These are phyloP conservation scores for Drosophila birchii DNA, from an alignment of 2,888 invertebrate species.

Conservation along the genomic window DNA sequence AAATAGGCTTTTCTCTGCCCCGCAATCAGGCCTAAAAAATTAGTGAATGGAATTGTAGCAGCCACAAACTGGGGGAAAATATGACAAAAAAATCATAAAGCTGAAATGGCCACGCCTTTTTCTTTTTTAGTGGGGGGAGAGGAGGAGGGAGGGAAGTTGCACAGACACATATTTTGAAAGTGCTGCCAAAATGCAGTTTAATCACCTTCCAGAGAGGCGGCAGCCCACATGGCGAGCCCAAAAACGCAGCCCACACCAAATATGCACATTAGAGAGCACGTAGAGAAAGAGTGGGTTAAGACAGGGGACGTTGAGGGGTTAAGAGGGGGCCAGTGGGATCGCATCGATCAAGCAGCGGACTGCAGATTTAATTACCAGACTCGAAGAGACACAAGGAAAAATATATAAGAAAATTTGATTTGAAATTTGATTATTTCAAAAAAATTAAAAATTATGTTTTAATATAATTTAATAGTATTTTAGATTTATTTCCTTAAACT, in stretches of 20 bases:
- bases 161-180: constrained; percentile 58
- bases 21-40: constrained; percentile 10
- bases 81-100: constrained; percentile 41
- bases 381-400: constrained; percentile 14
- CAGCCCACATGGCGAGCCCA: constrained; percentile 48
- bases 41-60: constrained; percentile 41
- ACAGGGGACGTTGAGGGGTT: constrained; percentile 3
- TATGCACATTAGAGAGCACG: constrained; percentile 51
- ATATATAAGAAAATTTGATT: background rate
- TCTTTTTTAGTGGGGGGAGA: background rate
- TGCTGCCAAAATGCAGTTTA: constrained; percentile 76
- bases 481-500: background rate
- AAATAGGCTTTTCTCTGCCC: background rate
- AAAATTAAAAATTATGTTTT: background rate
- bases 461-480: background rate
- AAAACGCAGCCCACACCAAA: constrained; percentile 49
- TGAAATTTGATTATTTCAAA: too few relatives aligned
- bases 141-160: background rate
- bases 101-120: constrained; percentile 35
- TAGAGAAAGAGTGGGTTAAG: constrained; percentile 20
- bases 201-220: constrained; percentile 70
- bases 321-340: constrained; percentile 7
- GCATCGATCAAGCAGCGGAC: constrained; percentile 64
- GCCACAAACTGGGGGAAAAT: constrained; percentile 18
- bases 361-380: constrained; percentile 75